A percentile compares a stretch with the other conserved stretches of the same genome.
Evolutionary conservation across 2,797 vertebrate genomes (phyloP).

Genomic region (Pygocentrus nattereri): DNA sequence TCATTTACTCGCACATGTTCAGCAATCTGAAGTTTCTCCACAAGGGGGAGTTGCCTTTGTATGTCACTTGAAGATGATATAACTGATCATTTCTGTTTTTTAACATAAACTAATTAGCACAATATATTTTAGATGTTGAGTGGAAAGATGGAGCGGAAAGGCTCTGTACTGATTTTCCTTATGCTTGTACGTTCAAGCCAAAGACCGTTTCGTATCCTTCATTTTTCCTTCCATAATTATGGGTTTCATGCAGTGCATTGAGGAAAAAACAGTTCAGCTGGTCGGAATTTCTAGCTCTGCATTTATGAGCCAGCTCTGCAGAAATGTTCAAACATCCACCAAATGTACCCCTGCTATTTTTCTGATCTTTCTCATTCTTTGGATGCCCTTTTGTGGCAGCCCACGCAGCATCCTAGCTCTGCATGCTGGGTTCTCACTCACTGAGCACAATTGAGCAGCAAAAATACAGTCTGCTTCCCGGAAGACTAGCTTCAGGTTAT

Average conservation of each 20-base stretch:
- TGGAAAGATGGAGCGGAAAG: too few species aligned
- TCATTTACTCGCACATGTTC: too few species aligned
- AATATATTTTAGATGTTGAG: too few species aligned
- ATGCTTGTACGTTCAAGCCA: neutral
- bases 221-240: neutral
- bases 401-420: neutral
- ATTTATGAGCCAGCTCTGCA: neutral
- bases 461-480: slow-evolving; percentile 34
- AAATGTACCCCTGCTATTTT: neutral
- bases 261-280: neutral
- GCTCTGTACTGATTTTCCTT: too few species aligned
- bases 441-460: slow-evolving; percentile 22
- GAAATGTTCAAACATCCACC: neutral
- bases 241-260: neutral
- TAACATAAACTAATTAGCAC: too few species aligned
- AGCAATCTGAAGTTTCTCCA: too few species aligned
- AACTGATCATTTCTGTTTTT: too few species aligned
- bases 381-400: neutral
- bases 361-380: neutral
- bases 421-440: neutral
- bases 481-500: slow-evolving; percentile 37
- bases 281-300: neutral
- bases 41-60: too few species aligned
- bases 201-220: neutral
- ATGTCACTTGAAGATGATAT: too few species aligned